Evolutionary conservation across 37 sponge, comb jelly and placozoan genomes (phyloP), one percentile per base, ranked within the genome.

Genomic region (Cliona cf. orientalis): DNA sequence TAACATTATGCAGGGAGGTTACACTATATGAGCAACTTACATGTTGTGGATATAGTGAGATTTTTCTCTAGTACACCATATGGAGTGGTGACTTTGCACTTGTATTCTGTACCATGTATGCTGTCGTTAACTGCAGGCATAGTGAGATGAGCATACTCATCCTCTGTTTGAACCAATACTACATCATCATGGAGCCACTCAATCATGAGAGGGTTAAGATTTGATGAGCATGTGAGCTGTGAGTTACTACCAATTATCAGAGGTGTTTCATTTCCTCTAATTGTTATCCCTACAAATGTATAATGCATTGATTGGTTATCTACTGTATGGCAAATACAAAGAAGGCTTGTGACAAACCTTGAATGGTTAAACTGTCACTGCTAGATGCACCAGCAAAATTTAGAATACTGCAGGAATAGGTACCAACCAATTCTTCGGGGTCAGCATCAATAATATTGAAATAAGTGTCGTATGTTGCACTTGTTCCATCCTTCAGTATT

Each of bases 171-270:
- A 19, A 32, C 68, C 4, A 36, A 6, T 17, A 67, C 68, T 36
- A 36, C 7, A 17, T 67, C 68, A 67, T 67, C 33, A 67, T 67
- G 17, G 39, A 67, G 36, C 68, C 68, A 67, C 39, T 67, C 68
- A 36, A 32, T 32, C 39, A 29, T 67, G 5, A 67, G 39, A 32
- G 36, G 14, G 17, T 37, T 6, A 19, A 67, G 68, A 32, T 67
- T 40, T 6, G 68, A 67, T 6, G 68, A 67, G 17, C 68, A 67
- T 32, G 36, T 36, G 34, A 67, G 36, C 39, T 36, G 5, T 32
- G 33, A 29, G 17, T 4, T 36, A 2, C 19, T 35, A 36, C 68
- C 68, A 29, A 67, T 7, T 32, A 32, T 6, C 5, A 67, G 33
- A 67, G 68, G 68, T 29, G 5, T 32, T 67, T 29, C 5, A 67